Evolutionary conservation across 1,140 invertebrate species (phyloP), one percentile per base, ranked within the genome.

Genomic region (Caerostris extrusa): DNA sequence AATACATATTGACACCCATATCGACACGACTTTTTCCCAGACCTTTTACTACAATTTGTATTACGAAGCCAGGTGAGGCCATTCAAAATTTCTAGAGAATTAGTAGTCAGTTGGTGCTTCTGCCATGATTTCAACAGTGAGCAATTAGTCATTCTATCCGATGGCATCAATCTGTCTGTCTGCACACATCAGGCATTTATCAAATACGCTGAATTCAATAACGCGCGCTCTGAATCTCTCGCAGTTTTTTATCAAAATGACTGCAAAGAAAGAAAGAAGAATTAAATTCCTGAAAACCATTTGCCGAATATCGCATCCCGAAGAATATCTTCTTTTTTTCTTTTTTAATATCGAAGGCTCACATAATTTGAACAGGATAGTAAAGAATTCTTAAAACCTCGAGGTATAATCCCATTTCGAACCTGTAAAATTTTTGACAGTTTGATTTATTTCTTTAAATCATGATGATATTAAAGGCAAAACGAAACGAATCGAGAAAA

Each of bases 361-460:
- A 34, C 34, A 1, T 34, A 34, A 87, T 87, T 87, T 64, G 61
- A 87, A 87, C n/a, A 50, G 85, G 19, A 19, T 3, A 7, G 14
- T 19, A 61, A 57, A 60, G 85, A 57, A 57, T 61, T 57, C 61
- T 57, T 57, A 57, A 87, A 14, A 56, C n/a, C 60, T 64, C 8
- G 7, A 61, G 85, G 85, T 57, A 87, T 64, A 87, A 64, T 87
- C 85, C 19, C 85, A 87, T 87, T 87, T 87, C 85, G 34, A 34
- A 34, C 19, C 57, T 12, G 19, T 87, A 14, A 55, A 57, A 87
- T 87, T 87, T 87, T 87, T 87, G 85, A 61, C 85, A 87, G 85
- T 19, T 87, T 87, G 85, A 87, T 87, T 87, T 87, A 87, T 87
- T 87, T 87, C 82, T 87, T 64, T 64, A 87, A 87, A 61, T 87